These are phyloP conservation scores for Oscheius sp. DNA, from an alignment of 2,888 invertebrate genomes.

Conservation along the genomic window DNA sequence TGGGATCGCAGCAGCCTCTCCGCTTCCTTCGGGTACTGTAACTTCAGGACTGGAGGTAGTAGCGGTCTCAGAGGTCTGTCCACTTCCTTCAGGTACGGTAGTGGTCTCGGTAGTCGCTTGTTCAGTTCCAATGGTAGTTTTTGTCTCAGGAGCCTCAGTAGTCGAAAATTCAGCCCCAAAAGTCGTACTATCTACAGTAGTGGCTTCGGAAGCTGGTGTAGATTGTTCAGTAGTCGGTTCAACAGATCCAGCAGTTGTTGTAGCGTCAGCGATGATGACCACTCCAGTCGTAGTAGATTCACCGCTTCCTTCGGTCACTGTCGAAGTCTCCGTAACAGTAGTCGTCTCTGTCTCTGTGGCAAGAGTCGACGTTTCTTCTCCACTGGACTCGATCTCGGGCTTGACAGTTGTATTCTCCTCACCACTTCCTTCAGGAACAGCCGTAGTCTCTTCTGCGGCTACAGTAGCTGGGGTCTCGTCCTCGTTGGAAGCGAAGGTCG, in stretches of 20 bases:
- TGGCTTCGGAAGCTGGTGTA: neutral
- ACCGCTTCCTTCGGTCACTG: slow-evolving; percentile 40
- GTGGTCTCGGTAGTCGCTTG: slow-evolving; percentile 26
- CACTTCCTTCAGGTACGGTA: slow-evolving; percentile 13
- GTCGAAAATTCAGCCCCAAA: too few relatives aligned
- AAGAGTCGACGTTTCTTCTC: too few relatives aligned
- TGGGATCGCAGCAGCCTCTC: neutral
- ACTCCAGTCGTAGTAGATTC: slow-evolving; percentile 8
- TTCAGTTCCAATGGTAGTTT: neutral
- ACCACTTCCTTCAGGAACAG: too few relatives aligned
- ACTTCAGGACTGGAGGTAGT: slow-evolving; percentile 34
- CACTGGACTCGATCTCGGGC: too few relatives aligned
- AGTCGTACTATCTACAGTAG: too few relatives aligned
- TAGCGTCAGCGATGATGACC: neutral
- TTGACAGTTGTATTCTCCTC: too few relatives aligned
- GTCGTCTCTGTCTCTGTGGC: too few relatives aligned
- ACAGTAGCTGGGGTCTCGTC: slow-evolving; percentile 16
- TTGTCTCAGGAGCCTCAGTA: too few relatives aligned
- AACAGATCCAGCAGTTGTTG: slow-evolving; percentile 27
- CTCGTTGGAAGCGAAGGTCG: slow-evolving; percentile 32
- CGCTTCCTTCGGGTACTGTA: neutral
- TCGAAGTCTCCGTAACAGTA: neutral
- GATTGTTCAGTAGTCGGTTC: slow-evolving; percentile 24
- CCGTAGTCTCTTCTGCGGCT: slow-evolving; percentile 10
- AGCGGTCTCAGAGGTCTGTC: slow-evolving; percentile 10